A percentile compares a stretch with the other conserved stretches of the same genome.
phyloP scores from a whole-genome alignment of 2,888 invertebrate species.

The Tetragnatha montana region DNA sequence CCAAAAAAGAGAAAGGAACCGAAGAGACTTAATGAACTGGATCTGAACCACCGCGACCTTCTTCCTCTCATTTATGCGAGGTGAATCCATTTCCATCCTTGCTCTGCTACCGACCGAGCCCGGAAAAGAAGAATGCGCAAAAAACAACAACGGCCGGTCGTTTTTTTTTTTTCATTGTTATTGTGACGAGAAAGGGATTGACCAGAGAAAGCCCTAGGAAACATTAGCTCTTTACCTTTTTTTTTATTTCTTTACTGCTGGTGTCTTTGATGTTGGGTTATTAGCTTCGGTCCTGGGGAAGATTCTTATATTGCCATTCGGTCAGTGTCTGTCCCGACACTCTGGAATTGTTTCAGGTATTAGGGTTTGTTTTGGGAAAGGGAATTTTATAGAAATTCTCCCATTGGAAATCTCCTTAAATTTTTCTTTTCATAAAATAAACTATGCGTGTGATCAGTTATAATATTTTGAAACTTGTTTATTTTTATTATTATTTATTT shows the following conservation, averaged over 20 bases:
- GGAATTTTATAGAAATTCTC: too few species aligned
- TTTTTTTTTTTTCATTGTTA: slow-evolving; percentile 18
- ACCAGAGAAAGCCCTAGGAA: slow-evolving; percentile 29
- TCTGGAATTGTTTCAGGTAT: too few species aligned
- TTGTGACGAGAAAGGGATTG: slow-evolving; percentile 27
- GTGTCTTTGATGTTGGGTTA: slow-evolving; percentile 13
- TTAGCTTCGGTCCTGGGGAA: slow-evolving; percentile 1
- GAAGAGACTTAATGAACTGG: neutral
- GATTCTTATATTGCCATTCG: slow-evolving; percentile 12
- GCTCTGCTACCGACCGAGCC: neutral
- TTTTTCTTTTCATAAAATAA: too few species aligned
- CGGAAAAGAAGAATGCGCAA: neutral
- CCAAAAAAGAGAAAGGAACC: too few species aligned
- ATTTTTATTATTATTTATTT: too few species aligned
- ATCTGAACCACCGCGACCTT: neutral
- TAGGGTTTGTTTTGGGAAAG: too few species aligned
- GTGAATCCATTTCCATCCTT: neutral
- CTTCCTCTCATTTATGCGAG: neutral
- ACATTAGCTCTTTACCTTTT: slow-evolving; percentile 2
- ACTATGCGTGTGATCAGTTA: too few species aligned
- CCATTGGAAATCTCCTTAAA: too few species aligned
- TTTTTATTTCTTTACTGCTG: neutral
- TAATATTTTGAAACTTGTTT: too few species aligned
- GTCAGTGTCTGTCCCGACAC: too few species aligned
- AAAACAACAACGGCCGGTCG: slow-evolving; percentile 27